phyloP scores from a whole-genome alignment of 2,888 invertebrate genomes.

The Ditylenchus weischeri region DNA sequence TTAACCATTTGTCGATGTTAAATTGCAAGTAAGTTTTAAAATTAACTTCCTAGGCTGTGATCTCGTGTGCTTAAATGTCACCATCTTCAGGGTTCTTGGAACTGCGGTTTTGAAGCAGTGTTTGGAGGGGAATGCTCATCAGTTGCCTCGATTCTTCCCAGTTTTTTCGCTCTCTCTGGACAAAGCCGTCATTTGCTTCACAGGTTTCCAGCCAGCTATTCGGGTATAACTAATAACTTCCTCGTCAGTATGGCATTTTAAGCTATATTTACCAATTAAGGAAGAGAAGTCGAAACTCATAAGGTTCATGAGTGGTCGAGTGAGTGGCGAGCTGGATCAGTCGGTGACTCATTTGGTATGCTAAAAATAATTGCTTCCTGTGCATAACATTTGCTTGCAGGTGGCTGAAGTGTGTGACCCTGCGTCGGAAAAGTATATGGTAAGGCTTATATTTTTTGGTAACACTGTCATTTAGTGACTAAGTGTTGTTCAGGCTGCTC shows the following conservation, averaged over 20 bases:
- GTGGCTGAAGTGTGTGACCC: constrained; percentile 35
- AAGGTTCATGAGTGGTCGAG: neutral
- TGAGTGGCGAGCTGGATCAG: constrained; percentile 9
- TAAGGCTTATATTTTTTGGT: neutral
- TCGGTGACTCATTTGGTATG: constrained; percentile 36
- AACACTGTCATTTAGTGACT: neutral
- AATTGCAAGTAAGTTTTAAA: constrained; percentile 8
- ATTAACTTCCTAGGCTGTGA: neutral
- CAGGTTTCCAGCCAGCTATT: neutral
- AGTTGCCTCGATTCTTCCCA: neutral
- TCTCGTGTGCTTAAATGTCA: neutral
- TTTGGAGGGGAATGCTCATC: too few relatives aligned
- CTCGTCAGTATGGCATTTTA: neutral
- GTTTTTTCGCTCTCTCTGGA: neutral
- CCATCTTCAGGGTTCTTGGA: neutral
- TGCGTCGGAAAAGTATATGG: constrained; percentile 37
- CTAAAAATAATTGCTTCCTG: too few relatives aligned
- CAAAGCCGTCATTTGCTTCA: constrained; percentile 5
- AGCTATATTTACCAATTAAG: neutral
- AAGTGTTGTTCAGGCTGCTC: constrained; percentile 15
- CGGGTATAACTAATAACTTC: neutral
- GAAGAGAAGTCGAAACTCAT: constrained; percentile 1
- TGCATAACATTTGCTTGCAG: too few relatives aligned
- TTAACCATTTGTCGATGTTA: neutral
- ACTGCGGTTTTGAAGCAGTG: neutral